phyloP scores from a whole-genome alignment of 2,888 invertebrate species.

The Odontothrips loti region DNA sequence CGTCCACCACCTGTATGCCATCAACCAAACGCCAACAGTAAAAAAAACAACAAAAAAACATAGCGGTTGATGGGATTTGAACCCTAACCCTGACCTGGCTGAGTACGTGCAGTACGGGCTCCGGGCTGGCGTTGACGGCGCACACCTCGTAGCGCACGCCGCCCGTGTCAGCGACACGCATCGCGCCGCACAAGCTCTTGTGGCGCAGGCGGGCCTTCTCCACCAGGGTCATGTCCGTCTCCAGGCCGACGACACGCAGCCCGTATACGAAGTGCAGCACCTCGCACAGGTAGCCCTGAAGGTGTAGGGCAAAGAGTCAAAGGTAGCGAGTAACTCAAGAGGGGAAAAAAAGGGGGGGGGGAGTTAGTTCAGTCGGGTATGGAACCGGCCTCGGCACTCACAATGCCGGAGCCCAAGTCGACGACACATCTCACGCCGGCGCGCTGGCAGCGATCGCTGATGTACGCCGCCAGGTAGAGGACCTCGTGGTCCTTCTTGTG shows the following conservation, averaged over 20 bases:
- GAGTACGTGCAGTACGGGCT: neutral
- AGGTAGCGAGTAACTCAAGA: neutral
- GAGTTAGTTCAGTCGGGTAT: too few species aligned
- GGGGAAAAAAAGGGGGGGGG: neutral
- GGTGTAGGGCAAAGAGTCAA: too few species aligned
- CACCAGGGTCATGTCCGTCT: constrained; percentile 57
- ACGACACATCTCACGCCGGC: constrained; percentile 54
- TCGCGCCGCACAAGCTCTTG: neutral
- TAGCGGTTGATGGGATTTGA: too few species aligned
- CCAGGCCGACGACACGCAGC: constrained; percentile 63
- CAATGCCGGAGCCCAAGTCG: constrained; percentile 69
- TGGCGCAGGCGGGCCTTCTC: constrained; percentile 47
- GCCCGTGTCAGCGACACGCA: neutral
- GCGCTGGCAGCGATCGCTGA: constrained; percentile 51
- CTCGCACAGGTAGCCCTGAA: constrained; percentile 70
- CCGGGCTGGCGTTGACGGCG: neutral
- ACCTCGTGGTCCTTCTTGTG: constrained; percentile 71
- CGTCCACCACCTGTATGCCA: neutral
- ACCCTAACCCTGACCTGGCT: neutral
- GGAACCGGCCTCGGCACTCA: neutral
- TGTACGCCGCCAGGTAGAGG: constrained; percentile 54
- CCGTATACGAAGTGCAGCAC: constrained; percentile 56
- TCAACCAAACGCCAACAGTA: neutral
- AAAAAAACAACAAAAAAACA: too few species aligned
- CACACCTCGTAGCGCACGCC: neutral